Conservation (phyloP, 92 coral and sea anemone species). For the Siderastrea radians region DNA sequence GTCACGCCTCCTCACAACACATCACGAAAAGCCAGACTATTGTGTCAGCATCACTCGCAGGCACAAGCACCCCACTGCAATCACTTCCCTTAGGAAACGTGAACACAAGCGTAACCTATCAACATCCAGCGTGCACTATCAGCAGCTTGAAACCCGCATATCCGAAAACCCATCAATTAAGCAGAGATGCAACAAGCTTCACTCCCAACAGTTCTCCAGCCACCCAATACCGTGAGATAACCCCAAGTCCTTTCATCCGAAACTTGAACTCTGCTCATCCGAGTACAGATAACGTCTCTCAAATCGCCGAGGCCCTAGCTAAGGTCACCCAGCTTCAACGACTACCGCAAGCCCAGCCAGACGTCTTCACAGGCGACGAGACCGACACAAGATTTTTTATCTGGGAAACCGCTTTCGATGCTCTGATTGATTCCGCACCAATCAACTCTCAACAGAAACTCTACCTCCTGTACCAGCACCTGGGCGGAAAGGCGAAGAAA, state of each 20-base stretch:
- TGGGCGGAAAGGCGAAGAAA: slow-evolving; percentile 72
- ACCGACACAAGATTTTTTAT: slow-evolving; percentile 71
- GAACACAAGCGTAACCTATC: neutral
- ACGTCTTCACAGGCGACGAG: slow-evolving; percentile 67
- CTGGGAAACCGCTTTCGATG: slow-evolving; percentile 84
- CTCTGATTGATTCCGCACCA: slow-evolving; percentile 71
- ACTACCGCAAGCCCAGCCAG: slow-evolving; percentile 79
- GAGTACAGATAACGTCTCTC: slow-evolving; percentile 32
- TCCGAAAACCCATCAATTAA: neutral
- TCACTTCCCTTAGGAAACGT: neutral
- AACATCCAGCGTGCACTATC: neutral
- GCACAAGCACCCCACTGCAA: neutral
- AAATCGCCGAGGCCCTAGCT: slow-evolving; percentile 71
- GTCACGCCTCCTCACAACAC: neutral
- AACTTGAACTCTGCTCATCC: neutral
- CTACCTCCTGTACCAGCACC: slow-evolving; percentile 74
- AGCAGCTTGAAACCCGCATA: neutral
- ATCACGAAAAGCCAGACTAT: neutral
- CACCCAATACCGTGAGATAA: slow-evolving; percentile 4
- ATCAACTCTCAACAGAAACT: slow-evolving; percentile 66
- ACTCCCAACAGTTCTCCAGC: slow-evolving; percentile 15
- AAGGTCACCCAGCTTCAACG: slow-evolving; percentile 75
- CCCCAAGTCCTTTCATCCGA: neutral
- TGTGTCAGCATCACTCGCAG: neutral
- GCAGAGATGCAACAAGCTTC: neutral